phyloP scores from a whole-genome alignment of 2,888 invertebrate species.

The Heterodera filipjevi region DNA sequence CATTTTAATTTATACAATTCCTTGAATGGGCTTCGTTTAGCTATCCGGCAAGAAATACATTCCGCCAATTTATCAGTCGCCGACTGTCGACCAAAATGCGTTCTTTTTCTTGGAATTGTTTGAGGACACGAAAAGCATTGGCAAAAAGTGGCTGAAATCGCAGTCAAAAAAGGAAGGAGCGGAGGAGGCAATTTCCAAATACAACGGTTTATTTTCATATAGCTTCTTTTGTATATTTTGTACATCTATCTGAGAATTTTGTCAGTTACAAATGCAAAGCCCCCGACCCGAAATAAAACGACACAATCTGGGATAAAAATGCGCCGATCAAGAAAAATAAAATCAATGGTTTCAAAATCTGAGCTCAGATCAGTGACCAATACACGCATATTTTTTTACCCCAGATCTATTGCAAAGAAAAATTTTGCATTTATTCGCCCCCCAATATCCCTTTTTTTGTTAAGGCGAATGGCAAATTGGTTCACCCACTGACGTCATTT shows the following conservation, averaged over 20 bases:
- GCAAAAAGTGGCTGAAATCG: slow-evolving; percentile 82
- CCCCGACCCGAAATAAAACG: too few relatives aligned
- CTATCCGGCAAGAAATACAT: slow-evolving; percentile 29
- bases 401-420: too few relatives aligned
- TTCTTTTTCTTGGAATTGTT: slow-evolving; percentile 45
- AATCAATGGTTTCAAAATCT: background rate
- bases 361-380: too few relatives aligned
- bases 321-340: too few relatives aligned
- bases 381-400: too few relatives aligned
- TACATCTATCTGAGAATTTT: too few relatives aligned
- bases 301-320: too few relatives aligned
- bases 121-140: slow-evolving; percentile 71
- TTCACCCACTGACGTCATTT: slow-evolving; percentile 77
- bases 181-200: slow-evolving; percentile 88
- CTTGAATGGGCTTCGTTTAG: too few relatives aligned
- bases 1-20: too few relatives aligned
- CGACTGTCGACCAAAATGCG: slow-evolving; percentile 40
- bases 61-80: slow-evolving; percentile 36
- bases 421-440: too few relatives aligned
- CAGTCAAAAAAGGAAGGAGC: slow-evolving; percentile 84
- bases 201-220: slow-evolving; percentile 76
- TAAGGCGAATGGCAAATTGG: slow-evolving; percentile 76
- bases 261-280: too few relatives aligned
- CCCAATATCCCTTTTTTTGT: slow-evolving; percentile 39
- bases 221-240: background rate